phyloP scores from a whole-genome alignment of 2,888 invertebrate species.

The Eucera pruinosa region DNA sequence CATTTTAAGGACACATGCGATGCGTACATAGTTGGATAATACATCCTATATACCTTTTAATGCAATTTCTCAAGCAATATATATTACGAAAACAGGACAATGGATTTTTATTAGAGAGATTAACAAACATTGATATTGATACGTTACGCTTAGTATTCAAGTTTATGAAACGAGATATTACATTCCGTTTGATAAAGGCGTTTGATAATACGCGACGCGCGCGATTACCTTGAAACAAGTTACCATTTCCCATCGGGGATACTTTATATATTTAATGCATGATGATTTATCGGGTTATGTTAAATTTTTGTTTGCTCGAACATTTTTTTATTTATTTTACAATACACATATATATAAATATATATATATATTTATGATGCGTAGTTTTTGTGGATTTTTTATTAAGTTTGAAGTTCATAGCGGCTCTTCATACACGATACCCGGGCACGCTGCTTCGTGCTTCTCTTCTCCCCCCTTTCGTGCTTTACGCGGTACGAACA shows the following conservation, averaged over 20 bases:
- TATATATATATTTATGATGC: no score
- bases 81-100: slow-evolving; percentile 21
- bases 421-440: slow-evolving; percentile 49
- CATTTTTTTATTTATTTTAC: neutral
- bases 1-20: neutral
- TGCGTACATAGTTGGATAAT: slow-evolving; percentile 8
- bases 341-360: no score
- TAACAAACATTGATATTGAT: slow-evolving; percentile 24
- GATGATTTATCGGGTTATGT: no score
- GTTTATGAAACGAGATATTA: slow-evolving; percentile 48
- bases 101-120: slow-evolving; percentile 6
- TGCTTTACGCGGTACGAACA: slow-evolving; percentile 62
- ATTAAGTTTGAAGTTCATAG: slow-evolving; percentile 35
- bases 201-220: slow-evolving; percentile 48
- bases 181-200: slow-evolving; percentile 44
- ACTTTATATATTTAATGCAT: no score
- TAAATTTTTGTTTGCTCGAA: no score
- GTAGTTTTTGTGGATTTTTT: slow-evolving; percentile 33
- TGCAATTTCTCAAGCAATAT: slow-evolving; percentile 24
- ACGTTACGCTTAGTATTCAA: slow-evolving; percentile 10
- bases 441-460: slow-evolving; percentile 62
- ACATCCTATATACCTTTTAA: slow-evolving; percentile 25
- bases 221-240: slow-evolving; percentile 43
- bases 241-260: slow-evolving; percentile 6
- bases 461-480: slow-evolving; percentile 44